Evolutionary conservation across 2,888 invertebrate genomes (phyloP).

Genomic region (Andrena haemorrhoa): DNA sequence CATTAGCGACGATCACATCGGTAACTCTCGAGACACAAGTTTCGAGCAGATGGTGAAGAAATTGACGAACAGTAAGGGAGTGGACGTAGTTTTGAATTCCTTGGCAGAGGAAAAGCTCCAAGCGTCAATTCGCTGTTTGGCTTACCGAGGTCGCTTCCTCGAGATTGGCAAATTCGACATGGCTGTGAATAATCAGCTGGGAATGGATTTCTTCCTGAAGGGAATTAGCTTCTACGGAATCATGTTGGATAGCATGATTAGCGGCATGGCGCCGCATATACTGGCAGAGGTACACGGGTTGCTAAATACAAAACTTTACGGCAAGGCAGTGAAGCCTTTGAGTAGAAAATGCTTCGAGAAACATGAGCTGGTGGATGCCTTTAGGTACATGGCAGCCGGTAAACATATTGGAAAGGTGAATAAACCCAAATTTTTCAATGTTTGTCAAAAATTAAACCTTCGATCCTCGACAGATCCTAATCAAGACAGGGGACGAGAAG

Average conservation of each 20-base stretch:
- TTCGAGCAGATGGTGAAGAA: conserved; percentile 94
- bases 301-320: conserved; percentile 81
- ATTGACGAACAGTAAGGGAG: conserved; percentile 94
- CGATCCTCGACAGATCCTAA: conserved; percentile 21
- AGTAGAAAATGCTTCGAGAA: conserved; percentile 88
- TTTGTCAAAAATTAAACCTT: not conserved
- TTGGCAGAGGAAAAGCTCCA: conserved; percentile 96
- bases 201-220: conserved; percentile 89
- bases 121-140: conserved; percentile 89
- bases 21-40: conserved; percentile 93
- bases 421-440: not conserved
- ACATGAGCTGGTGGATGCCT: conserved; percentile 90
- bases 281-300: fast-evolving
- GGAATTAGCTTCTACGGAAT: conserved; percentile 92
- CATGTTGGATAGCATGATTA: conserved; percentile 90
- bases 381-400: conserved; percentile 88
- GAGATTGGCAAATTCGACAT: conserved; percentile 96
- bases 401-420: conserved; percentile 93
- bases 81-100: conserved; percentile 96
- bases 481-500: conserved; percentile 42
- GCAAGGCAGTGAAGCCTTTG: conserved; percentile 88
- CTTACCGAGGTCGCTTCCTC: conserved; percentile 89
- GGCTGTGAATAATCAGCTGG: conserved; percentile 88
- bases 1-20: conserved; percentile 89
- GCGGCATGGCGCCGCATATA: conserved; percentile 1